Base-by-base conservation (phyloP, 2,888 invertebrate species). In the Brenthis hecate region DNA sequence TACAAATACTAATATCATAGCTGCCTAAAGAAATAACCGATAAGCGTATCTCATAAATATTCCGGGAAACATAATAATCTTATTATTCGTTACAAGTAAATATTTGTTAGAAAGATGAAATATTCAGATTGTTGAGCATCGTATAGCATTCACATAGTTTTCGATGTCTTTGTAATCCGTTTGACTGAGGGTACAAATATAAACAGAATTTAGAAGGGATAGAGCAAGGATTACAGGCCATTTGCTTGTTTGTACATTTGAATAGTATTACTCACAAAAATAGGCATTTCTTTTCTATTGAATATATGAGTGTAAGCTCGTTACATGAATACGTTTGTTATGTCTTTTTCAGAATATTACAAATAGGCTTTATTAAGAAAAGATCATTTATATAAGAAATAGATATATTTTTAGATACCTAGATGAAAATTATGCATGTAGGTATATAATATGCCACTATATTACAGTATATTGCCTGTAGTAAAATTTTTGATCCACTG, bases 111-210 rank as follows among this genome's bases (percentile, higher is more conserved):
- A 56, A 55, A 50, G 51, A 61, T 28, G 55, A 61, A 56, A 55
- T 51, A n/a, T 61, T 50, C 36, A 19, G 56, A 47, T 14, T 32
- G 19, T 23, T n/a, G 55, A 66, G 50, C 61, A 62, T 50, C 55
- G 66, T 56, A 72, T 72, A 72, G 51, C 65, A 69, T 69, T 72
- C 56, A 47, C 67, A 50, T 72, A 69, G 67, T 69, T 72, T 69
- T 48, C 23, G 61, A 58, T 58, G 62, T 65, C 65, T 67, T 62
- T 55, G 69, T 69, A 69, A 65, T 69, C 56, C 61, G 48, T 65
- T 57, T 65, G 47, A 66, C 65, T 54, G 43, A 28, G 65, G 51
- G 56, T 66, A 66, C 62, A 62, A 43, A 50, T 67, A 61, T 66
- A 67, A 67, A 67, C 50, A 62, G 61, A 61, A 67, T 67, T 56